Evolutionary conservation across 2,797 vertebrate species (phyloP).

Genomic region (Coreius guichenoti): DNA sequence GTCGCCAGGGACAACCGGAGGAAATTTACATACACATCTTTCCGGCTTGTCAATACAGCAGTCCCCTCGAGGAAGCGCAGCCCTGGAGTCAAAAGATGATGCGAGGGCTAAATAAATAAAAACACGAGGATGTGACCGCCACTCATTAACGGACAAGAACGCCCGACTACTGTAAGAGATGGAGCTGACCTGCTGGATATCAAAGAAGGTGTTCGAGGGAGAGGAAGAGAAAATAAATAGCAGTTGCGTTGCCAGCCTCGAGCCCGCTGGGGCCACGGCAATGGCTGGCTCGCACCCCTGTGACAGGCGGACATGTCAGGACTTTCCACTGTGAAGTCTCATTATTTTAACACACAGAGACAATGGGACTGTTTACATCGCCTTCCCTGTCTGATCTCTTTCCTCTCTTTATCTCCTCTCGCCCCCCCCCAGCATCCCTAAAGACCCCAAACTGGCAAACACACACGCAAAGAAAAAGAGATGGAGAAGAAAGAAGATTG

Average conservation of each 20-base stretch:
- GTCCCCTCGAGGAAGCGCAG: conserved; percentile 51
- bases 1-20: conserved; percentile 55
- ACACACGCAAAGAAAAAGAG: conserved; percentile 55
- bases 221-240: conserved; percentile 28
- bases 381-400: conserved; percentile 67
- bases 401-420: conserved; percentile 53
- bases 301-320: conserved; percentile 62
- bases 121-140: conserved; percentile 15
- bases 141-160: conserved; percentile 48
- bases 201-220: conserved; percentile 40
- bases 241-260: conserved; percentile 34
- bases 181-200: conserved; percentile 45
- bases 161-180: conserved; percentile 37
- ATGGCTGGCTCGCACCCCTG: conserved; percentile 54
- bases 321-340: conserved; percentile 67
- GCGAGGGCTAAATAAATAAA: conserved; percentile 29
- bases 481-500: conserved; percentile 52
- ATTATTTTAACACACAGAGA: conserved; percentile 74
- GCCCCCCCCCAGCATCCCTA: conserved; percentile 55
- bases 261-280: conserved; percentile 53
- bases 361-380: conserved; percentile 69
- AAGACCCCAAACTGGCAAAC: conserved; percentile 69
- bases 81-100: conserved; percentile 42
- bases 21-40: conserved; percentile 56
- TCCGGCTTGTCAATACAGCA: conserved; percentile 37